Evolutionary conservation across 2,113 vertebrate genomes (phyloP), one percentile per base, ranked within the genome.

Genomic region (Callopanchax toddi): DNA sequence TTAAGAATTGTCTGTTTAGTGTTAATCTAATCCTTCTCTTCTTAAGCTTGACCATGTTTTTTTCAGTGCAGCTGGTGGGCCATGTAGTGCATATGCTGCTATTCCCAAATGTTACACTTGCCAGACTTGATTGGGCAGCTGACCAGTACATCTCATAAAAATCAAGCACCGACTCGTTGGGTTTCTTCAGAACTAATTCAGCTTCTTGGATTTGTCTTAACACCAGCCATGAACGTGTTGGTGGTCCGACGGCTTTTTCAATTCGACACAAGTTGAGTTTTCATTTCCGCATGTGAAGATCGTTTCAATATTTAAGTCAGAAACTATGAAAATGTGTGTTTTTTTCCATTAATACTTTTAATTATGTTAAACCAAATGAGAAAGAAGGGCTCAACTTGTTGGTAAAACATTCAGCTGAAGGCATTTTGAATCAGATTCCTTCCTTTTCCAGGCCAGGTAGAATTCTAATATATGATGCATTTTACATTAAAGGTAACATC

Each of bases 61-160:
- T 8, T n/a, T 54, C 34, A 15, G 16, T 40, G 42, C 57, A 64
- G 69, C 45, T 72, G 40, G 51, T 40, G 25, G 29, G 18, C 34
- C 62, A 15, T 42, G 16, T n/a, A 55, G 39, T 58, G 13, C 45
- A 44, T 46, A 72, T 75, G 42, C 60, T 36, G 51, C 21, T 53
- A 57, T 45, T 60, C 50, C 54, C 60, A 58, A 42, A 39, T 40
- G 21, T 42, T 64, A 53, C 42, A 50, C 45, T 39, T 48, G 69
- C 46, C 59, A 56, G 20, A 67, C 52, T 51, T 50, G 68, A 75
- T 13, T 40, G 51, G 46, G 63, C 66, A 57, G 39, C 64, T 43
- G 20, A 67, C 44, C 55, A 69, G 45, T 17, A 22, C 50, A 76
- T 63, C 26, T 23, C 22, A 43, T 48, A 72, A 61, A 52, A 72